Evolutionary conservation across 2,888 invertebrate genomes (phyloP).

Genomic region (Sarcophaga subvicina): DNA sequence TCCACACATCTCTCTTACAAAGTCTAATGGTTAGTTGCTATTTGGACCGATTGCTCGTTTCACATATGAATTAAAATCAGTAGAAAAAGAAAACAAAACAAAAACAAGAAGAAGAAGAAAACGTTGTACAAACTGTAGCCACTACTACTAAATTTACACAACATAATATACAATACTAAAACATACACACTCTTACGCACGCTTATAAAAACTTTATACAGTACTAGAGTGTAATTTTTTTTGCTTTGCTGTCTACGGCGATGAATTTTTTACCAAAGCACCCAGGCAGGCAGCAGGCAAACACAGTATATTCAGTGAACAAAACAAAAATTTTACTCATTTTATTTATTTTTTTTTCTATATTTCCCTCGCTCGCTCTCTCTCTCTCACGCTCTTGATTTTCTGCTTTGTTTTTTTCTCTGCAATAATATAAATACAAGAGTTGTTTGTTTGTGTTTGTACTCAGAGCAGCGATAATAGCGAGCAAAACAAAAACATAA

Average conservation of each 20-base stretch:
- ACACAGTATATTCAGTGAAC: neutral
- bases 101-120: conserved; percentile 12
- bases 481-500: conserved; percentile 65
- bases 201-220: neutral
- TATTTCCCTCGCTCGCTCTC: neutral
- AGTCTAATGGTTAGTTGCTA: conserved; percentile 53
- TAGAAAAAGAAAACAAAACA: conserved; percentile 10
- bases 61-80: conserved; percentile 44
- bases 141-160: conserved; percentile 14
- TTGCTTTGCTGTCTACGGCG: conserved; percentile 38
- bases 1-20: conserved; percentile 52
- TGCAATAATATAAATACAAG: neutral
- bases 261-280: conserved; percentile 31
- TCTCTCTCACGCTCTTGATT: conserved; percentile 11
- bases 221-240: conserved; percentile 31
- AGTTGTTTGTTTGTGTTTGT: conserved; percentile 19
- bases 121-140: conserved; percentile 34
- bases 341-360: neutral
- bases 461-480: conserved; percentile 7
- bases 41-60: conserved; percentile 25
- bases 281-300: neutral
- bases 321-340: neutral
- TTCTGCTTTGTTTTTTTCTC: neutral
- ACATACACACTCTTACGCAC: neutral
- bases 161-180: conserved; percentile 3